Conservation (phyloP, 2,113 vertebrate genomes). For the Apodemus speciosus region DNA sequence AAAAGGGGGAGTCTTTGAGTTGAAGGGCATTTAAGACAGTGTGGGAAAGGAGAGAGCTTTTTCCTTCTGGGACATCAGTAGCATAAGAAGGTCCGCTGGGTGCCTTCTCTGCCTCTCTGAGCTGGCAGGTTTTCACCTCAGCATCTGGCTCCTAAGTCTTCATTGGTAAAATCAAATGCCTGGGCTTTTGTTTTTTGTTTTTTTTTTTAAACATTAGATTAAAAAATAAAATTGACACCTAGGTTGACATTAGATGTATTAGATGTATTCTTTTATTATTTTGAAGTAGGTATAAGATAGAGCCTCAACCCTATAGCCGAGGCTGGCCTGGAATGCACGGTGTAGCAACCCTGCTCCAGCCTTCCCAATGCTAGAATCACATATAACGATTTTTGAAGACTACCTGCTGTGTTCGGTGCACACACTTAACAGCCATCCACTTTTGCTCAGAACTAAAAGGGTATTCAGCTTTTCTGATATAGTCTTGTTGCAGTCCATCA, state of each 20-base stretch:
- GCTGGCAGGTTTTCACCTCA: too few species aligned
- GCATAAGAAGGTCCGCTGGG: too few species aligned
- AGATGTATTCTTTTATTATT: background rate
- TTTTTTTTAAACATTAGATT: background rate
- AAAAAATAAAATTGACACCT: background rate
- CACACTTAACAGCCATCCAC: conserved; percentile 97
- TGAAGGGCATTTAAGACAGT: too few species aligned
- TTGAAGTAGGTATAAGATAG: background rate
- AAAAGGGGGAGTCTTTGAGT: too few species aligned
- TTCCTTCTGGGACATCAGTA: too few species aligned
- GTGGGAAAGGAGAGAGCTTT: too few species aligned
- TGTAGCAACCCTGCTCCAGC: background rate
- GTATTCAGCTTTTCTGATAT: conserved; percentile 92
- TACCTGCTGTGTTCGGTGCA: conserved; percentile 95
- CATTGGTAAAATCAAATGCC: too few species aligned
- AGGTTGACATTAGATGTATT: background rate
- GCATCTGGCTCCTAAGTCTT: too few species aligned
- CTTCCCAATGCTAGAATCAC: background rate
- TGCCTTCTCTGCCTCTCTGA: too few species aligned
- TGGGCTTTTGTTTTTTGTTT: too few species aligned
- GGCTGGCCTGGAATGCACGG: background rate
- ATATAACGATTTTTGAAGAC: background rate
- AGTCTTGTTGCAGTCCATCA: conserved; percentile 93
- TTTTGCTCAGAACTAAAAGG: conserved; percentile 98
- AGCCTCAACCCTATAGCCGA: background rate